phyloP scores from a whole-genome alignment of 30 jellyfish, hydroid and myxozoan species.

The Pelagia noctiluca region DNA sequence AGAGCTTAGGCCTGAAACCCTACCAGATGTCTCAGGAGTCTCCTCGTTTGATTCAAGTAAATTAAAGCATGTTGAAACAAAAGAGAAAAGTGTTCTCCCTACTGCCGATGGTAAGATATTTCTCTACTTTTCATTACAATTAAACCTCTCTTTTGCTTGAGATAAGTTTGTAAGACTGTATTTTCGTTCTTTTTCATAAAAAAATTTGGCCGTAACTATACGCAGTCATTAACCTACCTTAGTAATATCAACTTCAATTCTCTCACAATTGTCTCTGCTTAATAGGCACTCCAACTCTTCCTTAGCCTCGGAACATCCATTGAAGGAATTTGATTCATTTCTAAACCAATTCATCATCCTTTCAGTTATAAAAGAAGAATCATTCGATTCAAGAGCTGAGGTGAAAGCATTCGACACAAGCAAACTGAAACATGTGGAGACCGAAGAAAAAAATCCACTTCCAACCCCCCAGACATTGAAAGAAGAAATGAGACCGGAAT shows the following conservation, averaged over 20 bases:
- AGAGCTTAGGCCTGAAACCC: constrained; percentile 78
- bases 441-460: constrained; percentile 84
- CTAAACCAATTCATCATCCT: no score
- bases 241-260: no score
- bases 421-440: constrained; percentile 77
- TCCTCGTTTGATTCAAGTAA: constrained; percentile 54
- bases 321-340: no score
- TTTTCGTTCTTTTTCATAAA: no score
- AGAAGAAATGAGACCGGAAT: constrained; percentile 91
- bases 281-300: no score
- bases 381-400: constrained; percentile 77
- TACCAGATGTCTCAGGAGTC: constrained; percentile 80
- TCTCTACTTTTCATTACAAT: no score
- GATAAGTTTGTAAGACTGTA: no score
- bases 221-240: no score
- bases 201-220: no score
- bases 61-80: constrained; percentile 80
- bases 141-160: no score
- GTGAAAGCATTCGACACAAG: constrained; percentile 80
- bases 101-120: constrained; percentile 54
- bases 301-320: no score
- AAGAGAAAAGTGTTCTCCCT: constrained; percentile 73
- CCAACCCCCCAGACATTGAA: constrained; percentile 92
- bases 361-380: constrained; percentile 72
- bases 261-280: no score